Evolutionary conservation across 1,140 invertebrate genomes (phyloP).

Genomic region (Chlorops oryzae): DNA sequence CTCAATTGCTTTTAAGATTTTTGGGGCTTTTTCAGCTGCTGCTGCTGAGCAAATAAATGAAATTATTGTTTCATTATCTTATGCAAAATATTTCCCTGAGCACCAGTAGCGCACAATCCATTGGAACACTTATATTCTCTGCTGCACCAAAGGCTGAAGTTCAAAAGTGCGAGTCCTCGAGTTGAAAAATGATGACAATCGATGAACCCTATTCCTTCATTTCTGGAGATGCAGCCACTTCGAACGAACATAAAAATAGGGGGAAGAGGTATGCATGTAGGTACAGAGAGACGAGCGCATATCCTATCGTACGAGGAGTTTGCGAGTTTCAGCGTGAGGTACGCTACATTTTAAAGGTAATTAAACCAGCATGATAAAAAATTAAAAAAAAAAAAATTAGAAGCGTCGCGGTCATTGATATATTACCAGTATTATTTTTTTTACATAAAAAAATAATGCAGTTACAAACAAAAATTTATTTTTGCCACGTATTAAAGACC

Average conservation of each 20-base stretch:
- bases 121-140: not conserved
- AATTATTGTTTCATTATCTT: constrained; percentile 33
- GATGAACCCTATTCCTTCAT: not conserved
- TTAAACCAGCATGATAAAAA: no score
- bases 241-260: not conserved
- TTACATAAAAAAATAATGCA: no score
- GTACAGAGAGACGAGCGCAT: constrained; percentile 3
- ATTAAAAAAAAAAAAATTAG: no score
- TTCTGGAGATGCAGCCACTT: not conserved
- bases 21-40: not conserved
- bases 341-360: no score
- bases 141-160: not conserved
- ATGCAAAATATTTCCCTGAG: constrained; percentile 27
- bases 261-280: not conserved
- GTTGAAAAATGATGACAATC: not conserved
- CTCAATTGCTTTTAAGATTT: not conserved
- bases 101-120: not conserved
- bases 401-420: no score
- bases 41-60: constrained; percentile 9
- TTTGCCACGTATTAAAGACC: no score
- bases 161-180: constrained; percentile 8
- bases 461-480: no score
- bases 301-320: no score
- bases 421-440: no score
- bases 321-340: no score